A percentile compares a stretch with the other conserved stretches of the same genome.
Evolutionary conservation across 2,113 vertebrate genomes (phyloP).

Genomic region (Polypterus senegalus): DNA sequence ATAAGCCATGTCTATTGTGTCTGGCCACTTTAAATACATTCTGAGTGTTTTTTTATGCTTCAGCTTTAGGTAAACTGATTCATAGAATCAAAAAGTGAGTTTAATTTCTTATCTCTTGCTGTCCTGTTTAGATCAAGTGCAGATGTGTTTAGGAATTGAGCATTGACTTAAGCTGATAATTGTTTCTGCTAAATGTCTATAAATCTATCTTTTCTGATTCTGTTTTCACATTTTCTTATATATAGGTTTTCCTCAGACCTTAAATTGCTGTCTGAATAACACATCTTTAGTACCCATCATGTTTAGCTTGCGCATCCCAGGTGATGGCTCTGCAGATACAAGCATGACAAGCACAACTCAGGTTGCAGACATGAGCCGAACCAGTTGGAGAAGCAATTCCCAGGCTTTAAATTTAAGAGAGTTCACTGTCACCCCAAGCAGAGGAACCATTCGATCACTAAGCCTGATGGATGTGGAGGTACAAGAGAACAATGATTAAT

Average conservation of each 20-base stretch:
- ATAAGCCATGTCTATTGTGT: too few relatives aligned
- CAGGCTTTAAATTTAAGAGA: conserved; percentile 37
- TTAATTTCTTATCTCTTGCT: too few relatives aligned
- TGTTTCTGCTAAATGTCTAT: too few relatives aligned
- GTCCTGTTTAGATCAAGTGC: too few relatives aligned
- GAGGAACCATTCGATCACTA: conserved; percentile 42
- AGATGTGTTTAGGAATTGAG: too few relatives aligned
- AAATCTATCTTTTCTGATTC: too few relatives aligned
- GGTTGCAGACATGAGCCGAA: conserved; percentile 12
- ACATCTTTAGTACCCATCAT: conserved; percentile 61
- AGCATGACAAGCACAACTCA: conserved; percentile 38
- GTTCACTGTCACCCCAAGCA: conserved; percentile 51
- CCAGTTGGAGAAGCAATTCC: conserved; percentile 26
- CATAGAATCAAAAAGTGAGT: too few relatives aligned
- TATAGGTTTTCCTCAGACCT: conserved; percentile 59
- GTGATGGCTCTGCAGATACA: conserved; percentile 44
- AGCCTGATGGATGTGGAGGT: conserved; percentile 52
- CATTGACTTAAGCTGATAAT: too few relatives aligned
- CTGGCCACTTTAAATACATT: too few relatives aligned
- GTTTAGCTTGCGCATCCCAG: conserved; percentile 58
- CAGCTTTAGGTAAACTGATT: too few relatives aligned
- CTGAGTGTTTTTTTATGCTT: too few relatives aligned
- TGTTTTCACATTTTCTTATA: not conserved
- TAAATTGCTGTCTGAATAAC: conserved; percentile 58
- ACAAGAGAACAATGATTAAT: conserved; percentile 5